phyloP scores from a whole-genome alignment of 1,140 invertebrate species.

The Orchesella cincta region DNA sequence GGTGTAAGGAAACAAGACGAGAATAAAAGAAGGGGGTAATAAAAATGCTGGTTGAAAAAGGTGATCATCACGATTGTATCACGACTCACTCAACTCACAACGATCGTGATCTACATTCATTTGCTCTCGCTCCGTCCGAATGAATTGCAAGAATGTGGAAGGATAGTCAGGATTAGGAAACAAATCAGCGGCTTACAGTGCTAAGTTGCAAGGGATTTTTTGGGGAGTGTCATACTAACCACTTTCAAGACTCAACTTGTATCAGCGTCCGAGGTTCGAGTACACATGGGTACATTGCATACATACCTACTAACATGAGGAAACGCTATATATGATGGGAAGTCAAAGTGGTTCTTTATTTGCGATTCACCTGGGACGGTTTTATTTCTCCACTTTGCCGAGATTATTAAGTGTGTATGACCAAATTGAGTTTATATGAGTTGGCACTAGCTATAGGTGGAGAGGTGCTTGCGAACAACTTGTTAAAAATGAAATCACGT shows the following conservation, averaged over 20 bases:
- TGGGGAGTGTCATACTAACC: not conserved
- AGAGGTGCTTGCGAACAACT: not conserved
- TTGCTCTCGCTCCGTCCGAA: not conserved
- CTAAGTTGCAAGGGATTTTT: not conserved
- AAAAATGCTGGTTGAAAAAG: conserved; percentile 18
- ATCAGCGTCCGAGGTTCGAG: no score
- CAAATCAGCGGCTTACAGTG: not conserved
- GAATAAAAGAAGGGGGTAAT: not conserved
- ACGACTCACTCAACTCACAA: conserved; percentile 12
- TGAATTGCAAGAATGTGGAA: not conserved
- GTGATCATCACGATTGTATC: conserved; percentile 16
- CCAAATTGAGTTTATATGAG: not conserved
- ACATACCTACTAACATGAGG: no score
- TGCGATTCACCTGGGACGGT: no score
- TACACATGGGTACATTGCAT: no score
- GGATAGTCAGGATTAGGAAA: not conserved
- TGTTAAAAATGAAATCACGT: conserved; percentile 23
- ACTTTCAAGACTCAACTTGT: not conserved
- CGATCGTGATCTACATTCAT: conserved; percentile 28
- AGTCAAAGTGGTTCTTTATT: no score
- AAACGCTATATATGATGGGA: no score
- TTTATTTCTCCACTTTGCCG: no score
- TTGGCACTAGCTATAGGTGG: not conserved
- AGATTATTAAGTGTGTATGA: no score
- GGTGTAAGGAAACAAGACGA: not conserved